Percentiles rank a stretch among this genome's conserved stretches.
phyloP scores from a whole-genome alignment of 2,113 vertebrate species.

The Clarias magur region DNA sequence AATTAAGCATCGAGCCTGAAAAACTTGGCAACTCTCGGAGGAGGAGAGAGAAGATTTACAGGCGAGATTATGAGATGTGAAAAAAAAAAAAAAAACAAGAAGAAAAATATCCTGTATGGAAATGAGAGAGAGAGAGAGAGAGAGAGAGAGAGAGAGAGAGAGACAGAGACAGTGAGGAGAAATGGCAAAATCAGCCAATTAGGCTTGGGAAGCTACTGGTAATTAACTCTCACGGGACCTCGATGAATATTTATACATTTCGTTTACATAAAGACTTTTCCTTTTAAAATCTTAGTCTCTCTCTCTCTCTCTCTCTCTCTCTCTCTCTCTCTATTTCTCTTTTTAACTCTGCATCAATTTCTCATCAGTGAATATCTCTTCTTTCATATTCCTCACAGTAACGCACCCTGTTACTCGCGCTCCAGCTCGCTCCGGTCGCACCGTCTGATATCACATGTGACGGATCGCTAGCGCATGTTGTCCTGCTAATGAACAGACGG shows the following conservation, averaged over 20 bases:
- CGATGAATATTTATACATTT: conserved; percentile 76
- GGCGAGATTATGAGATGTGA: conserved; percentile 38
- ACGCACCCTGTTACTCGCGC: neutral
- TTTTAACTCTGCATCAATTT: neutral
- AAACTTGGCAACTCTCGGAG: conserved; percentile 58
- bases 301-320: conserved; percentile 20
- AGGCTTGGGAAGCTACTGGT: conserved; percentile 75
- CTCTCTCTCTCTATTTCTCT: conserved; percentile 11
- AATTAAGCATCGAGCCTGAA: conserved; percentile 66
- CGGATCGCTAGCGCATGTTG: neutral
- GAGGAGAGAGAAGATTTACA: conserved; percentile 53
- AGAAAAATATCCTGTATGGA: neutral
- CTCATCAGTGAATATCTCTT: neutral
- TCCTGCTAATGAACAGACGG: neutral
- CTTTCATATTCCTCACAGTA: neutral
- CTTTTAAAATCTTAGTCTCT: conserved; percentile 40
- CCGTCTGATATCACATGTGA: neutral
- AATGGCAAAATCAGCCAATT: conserved; percentile 78
- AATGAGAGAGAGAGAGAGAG: conserved; percentile 51
- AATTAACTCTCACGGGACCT: conserved; percentile 77
- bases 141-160: conserved; percentile 52
- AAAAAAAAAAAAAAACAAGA: neutral
- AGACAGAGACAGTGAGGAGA: conserved; percentile 57
- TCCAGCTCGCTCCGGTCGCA: no score
- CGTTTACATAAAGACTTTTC: conserved; percentile 73